phyloP scores from a whole-genome alignment of 2,888 invertebrate species.

The Drosophila rubida region DNA sequence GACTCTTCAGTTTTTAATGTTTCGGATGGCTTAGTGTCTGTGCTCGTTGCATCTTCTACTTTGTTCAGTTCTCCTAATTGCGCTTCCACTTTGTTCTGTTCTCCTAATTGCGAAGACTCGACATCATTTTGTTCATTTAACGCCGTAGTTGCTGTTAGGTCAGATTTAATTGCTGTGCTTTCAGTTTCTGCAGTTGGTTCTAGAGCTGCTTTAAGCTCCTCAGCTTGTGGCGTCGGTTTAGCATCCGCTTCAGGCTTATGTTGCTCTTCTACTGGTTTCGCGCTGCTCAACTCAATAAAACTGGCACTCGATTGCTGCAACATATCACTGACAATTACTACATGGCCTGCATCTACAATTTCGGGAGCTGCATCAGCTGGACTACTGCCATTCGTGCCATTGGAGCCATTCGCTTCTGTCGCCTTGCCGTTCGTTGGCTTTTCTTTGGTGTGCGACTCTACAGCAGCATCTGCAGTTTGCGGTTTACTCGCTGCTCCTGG shows the following conservation, averaged over 20 bases:
- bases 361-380: constrained; percentile 8
- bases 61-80: not conserved
- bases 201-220: not conserved
- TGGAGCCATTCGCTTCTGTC: constrained; percentile 35
- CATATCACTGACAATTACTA: constrained; percentile 79
- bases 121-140: not conserved
- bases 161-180: not conserved
- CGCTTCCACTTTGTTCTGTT: not conserved
- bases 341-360: constrained; percentile 47
- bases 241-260: not conserved
- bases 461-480: constrained; percentile 3
- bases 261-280: not conserved
- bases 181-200: not conserved
- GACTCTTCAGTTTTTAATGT: not conserved
- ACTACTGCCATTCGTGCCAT: constrained; percentile 36
- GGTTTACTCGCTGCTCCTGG: constrained; percentile 46
- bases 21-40: not conserved
- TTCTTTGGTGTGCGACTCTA: constrained; percentile 18
- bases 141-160: not conserved
- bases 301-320: constrained; percentile 78
- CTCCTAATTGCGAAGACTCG: not conserved
- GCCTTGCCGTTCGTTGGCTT: constrained; percentile 44
- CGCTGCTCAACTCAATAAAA: constrained; percentile 72
- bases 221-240: not conserved
- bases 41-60: not conserved